phyloP scores from a whole-genome alignment of 1,140 invertebrate genomes.

The Bombus picipes region DNA sequence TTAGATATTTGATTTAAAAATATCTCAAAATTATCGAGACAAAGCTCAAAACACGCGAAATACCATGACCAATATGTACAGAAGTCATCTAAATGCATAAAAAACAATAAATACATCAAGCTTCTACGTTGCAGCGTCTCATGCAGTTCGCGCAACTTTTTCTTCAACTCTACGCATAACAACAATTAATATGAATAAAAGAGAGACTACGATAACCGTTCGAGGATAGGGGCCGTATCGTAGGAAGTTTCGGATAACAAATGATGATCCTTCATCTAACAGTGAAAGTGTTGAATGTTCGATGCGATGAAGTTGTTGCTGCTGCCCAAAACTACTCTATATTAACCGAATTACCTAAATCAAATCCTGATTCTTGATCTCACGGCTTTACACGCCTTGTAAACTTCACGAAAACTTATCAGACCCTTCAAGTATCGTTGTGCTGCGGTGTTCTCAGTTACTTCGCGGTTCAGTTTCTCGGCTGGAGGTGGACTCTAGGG shows the following conservation, averaged over 20 bases:
- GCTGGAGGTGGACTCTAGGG: neutral
- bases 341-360: neutral
- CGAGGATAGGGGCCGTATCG: conserved; percentile 42
- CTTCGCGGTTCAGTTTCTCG: neutral
- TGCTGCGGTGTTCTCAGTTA: neutral
- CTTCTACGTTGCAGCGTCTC: neutral
- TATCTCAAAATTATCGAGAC: neutral
- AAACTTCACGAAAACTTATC: no score
- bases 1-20: neutral
- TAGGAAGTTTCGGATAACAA: conserved; percentile 18
- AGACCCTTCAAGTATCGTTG: neutral
- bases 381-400: no score
- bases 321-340: neutral
- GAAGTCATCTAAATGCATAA: neutral
- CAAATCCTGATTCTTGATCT: neutral
- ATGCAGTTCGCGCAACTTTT: conserved; percentile 5
- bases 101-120: neutral
- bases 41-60: neutral
- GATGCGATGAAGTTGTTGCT: conserved; percentile 21
- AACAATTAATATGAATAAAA: conserved; percentile 8
- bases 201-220: conserved; percentile 26
- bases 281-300: conserved; percentile 1
- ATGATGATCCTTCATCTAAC: conserved; percentile 6
- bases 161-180: conserved; percentile 5
- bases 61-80: neutral